Evolutionary conservation across 2,797 vertebrate species (phyloP).

Genomic region (Poecilia wingei): DNA sequence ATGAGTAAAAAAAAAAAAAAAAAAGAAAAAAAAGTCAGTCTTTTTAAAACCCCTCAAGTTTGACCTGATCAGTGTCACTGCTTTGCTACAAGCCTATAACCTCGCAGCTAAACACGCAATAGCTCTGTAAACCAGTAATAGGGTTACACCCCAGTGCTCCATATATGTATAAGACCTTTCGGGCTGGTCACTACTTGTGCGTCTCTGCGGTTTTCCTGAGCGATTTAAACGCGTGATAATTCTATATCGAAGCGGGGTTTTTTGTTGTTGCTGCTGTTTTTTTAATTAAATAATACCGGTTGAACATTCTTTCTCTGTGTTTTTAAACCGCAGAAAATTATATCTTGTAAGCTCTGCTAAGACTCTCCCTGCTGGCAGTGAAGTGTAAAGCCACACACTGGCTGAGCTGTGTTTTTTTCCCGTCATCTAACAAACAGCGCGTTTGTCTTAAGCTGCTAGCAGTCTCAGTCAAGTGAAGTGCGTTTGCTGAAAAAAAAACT

Average conservation of each 20-base stretch:
- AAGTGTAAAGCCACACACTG: slow-evolving; percentile 53
- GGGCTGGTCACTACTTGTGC: slow-evolving; percentile 15
- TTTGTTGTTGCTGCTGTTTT: no score
- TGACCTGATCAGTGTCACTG: slow-evolving; percentile 59
- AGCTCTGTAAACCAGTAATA: slow-evolving; percentile 74
- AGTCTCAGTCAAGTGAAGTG: slow-evolving; percentile 22
- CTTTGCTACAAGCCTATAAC: slow-evolving; percentile 68
- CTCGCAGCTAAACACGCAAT: slow-evolving; percentile 59
- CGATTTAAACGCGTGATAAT: slow-evolving; percentile 10
- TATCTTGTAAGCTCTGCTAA: slow-evolving; percentile 30
- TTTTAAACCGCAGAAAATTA: slow-evolving; percentile 2
- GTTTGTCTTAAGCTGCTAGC: slow-evolving; percentile 25
- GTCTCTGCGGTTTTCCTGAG: slow-evolving; percentile 37
- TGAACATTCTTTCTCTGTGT: neutral
- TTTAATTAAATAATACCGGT: neutral
- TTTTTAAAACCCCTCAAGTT: slow-evolving; percentile 38
- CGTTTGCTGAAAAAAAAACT: slow-evolving; percentile 17
- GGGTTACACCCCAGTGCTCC: slow-evolving; percentile 69
- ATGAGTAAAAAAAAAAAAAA: neutral
- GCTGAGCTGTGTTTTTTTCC: slow-evolving; percentile 25
- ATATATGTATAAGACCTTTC: slow-evolving; percentile 34
- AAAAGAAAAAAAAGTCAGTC: neutral
- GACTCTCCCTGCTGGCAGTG: slow-evolving; percentile 69
- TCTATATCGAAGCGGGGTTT: neutral
- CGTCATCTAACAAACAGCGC: slow-evolving; percentile 23